A percentile compares a stretch with the other conserved stretches of the same genome.
Conservation (phyloP, 2,113 vertebrate species). For the Pseudorectes ferrugineus region DNA sequence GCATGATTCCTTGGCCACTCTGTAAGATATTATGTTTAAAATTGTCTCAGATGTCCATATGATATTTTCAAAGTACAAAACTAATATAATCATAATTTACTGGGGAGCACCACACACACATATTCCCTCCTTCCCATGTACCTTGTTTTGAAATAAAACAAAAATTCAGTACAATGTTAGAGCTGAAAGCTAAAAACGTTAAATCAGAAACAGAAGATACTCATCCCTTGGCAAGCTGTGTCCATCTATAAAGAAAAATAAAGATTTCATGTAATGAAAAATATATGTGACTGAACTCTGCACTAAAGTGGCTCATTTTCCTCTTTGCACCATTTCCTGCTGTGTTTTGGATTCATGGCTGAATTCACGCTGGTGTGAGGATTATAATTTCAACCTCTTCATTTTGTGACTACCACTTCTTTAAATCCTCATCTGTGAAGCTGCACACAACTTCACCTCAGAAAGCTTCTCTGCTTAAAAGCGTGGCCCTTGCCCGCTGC, state of each 20-base stretch:
- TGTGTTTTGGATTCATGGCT: not conserved
- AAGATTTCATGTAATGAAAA: not conserved
- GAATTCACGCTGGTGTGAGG: not conserved
- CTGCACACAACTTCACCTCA: not conserved
- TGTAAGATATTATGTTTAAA: not conserved
- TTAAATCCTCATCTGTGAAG: not conserved
- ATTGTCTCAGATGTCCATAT: not conserved
- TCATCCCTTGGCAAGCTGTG: not conserved
- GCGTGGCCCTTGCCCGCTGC: not conserved
- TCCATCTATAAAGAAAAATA: not conserved
- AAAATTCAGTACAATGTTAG: not conserved
- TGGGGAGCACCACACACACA: not conserved
- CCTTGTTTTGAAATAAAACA: not conserved
- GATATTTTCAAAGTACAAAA: not conserved
- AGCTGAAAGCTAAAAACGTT: not conserved
- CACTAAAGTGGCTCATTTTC: not conserved
- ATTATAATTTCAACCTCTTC: not conserved
- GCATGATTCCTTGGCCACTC: not conserved
- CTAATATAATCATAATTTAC: not conserved
- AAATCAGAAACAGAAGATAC: not conserved
- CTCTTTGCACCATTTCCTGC: not conserved
- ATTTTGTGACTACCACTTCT: not conserved
- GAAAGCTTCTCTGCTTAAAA: not conserved
- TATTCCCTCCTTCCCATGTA: not conserved
- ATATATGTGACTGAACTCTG: not conserved